Conservation (phyloP, 2,888 invertebrate genomes). For the Dimorphilus gyrociliatus region DNA sequence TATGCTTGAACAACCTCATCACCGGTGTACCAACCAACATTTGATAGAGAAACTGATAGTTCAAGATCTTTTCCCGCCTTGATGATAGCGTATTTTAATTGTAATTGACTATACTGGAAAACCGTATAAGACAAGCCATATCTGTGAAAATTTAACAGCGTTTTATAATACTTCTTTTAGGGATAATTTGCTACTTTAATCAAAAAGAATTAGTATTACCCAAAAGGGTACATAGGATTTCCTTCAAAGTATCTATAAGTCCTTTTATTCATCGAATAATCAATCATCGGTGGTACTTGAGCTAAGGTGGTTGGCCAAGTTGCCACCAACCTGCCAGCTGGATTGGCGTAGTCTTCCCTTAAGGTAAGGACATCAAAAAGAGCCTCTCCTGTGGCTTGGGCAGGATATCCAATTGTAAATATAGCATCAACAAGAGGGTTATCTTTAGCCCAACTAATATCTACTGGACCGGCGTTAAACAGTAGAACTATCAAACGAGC, state of each 20-base stretch:
- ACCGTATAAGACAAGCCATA: too few species aligned
- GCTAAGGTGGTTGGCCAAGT: constrained; percentile 18
- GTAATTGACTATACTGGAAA: too few species aligned
- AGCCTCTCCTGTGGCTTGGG: constrained; percentile 25
- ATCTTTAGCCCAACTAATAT: constrained; percentile 20
- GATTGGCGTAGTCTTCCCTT: constrained; percentile 13
- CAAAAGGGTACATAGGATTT: constrained; percentile 20
- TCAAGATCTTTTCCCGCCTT: too few species aligned
- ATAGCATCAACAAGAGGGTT: constrained; percentile 14
- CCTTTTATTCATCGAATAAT: constrained; percentile 20
- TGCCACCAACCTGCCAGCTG: constrained; percentile 22
- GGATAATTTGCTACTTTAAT: too few species aligned
- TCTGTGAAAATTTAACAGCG: too few species aligned
- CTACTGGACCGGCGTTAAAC: constrained; percentile 24
- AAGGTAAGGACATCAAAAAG: constrained; percentile 15
- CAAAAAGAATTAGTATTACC: too few species aligned
- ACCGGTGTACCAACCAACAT: too few species aligned
- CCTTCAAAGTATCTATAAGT: constrained; percentile 27
- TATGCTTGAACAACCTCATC: too few species aligned
- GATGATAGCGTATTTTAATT: too few species aligned
- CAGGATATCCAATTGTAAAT: constrained; percentile 26
- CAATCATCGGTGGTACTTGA: constrained; percentile 12
- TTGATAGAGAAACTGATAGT: too few species aligned
- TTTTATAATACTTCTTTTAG: too few species aligned
- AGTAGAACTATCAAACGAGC: constrained; percentile 19